A percentile compares a stretch with the other conserved stretches of the same genome.
Conservation (phyloP, 2,888 invertebrate genomes). For the Cyrtodaria siliqua region DNA sequence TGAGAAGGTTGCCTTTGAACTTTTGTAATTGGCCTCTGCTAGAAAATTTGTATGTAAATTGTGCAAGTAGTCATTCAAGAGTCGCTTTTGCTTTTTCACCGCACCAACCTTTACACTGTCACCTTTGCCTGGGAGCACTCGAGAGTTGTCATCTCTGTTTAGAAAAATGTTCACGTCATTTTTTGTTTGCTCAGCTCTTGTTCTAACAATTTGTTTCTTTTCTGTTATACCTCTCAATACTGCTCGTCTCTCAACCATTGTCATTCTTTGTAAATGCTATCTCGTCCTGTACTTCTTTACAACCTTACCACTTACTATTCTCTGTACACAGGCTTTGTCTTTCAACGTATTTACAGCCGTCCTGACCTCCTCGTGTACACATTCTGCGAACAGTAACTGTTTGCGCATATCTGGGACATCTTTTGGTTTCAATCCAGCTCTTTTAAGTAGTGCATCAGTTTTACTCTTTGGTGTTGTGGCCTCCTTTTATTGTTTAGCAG, state of each 20-base stretch:
- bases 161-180: slow-evolving; percentile 33
- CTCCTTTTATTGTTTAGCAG: too few species aligned
- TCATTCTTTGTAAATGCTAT: slow-evolving; percentile 1
- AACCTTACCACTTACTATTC: slow-evolving; percentile 14
- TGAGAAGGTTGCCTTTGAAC: slow-evolving; percentile 37
- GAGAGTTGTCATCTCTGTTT: slow-evolving; percentile 48
- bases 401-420: too few species aligned
- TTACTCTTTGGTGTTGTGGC: too few species aligned
- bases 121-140: slow-evolving; percentile 37
- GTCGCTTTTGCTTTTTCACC: slow-evolving; percentile 34
- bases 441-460: too few species aligned
- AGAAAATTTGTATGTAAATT: slow-evolving; percentile 42
- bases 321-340: too few species aligned
- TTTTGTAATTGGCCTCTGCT: slow-evolving; percentile 25
- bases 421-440: too few species aligned
- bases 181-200: neutral
- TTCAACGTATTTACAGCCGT: too few species aligned
- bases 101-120: slow-evolving; percentile 45
- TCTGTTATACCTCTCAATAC: neutral
- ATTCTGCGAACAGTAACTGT: too few species aligned
- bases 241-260: neutral
- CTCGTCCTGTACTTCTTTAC: slow-evolving; percentile 33
- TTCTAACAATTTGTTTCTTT: neutral
- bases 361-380: too few species aligned
- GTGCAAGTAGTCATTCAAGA: slow-evolving; percentile 53